A percentile compares a stretch with the other conserved stretches of the same genome.
Evolutionary conservation across 2,113 vertebrate species (phyloP).

Genomic region (Craseonycteris thonglongyai): DNA sequence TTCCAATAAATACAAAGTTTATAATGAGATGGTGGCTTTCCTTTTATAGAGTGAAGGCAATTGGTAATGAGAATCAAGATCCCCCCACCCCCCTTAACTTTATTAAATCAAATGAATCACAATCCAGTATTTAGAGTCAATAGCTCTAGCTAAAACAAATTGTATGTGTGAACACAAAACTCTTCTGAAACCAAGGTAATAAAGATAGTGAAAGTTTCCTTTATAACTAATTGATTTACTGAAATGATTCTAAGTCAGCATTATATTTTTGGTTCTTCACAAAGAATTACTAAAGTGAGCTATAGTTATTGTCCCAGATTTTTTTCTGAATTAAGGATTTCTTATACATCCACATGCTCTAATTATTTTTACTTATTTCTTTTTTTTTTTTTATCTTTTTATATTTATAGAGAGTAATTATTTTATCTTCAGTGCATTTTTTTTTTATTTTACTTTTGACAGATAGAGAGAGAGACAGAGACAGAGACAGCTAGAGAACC

Average conservation of each 20-base stretch:
- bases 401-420: no score
- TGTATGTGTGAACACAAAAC: not conserved
- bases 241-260: not conserved
- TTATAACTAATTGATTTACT: not conserved
- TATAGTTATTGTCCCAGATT: not conserved
- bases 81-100: not conserved
- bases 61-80: conserved; percentile 18
- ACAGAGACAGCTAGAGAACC: no score
- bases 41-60: conserved; percentile 23
- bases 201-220: not conserved
- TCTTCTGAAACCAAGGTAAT: conserved; percentile 28
- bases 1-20: conserved; percentile 44
- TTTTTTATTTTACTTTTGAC: no score
- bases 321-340: not conserved
- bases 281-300: not conserved
- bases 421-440: no score
- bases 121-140: not conserved
- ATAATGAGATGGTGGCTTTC: conserved; percentile 12
- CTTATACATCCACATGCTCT: not conserved
- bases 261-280: not conserved
- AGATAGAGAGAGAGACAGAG: no score
- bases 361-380: not conserved
- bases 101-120: conserved; percentile 39
- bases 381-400: no score
- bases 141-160: not conserved